phyloP scores from a whole-genome alignment of 2,113 vertebrate species.

The Dasypus novemcinctus region DNA sequence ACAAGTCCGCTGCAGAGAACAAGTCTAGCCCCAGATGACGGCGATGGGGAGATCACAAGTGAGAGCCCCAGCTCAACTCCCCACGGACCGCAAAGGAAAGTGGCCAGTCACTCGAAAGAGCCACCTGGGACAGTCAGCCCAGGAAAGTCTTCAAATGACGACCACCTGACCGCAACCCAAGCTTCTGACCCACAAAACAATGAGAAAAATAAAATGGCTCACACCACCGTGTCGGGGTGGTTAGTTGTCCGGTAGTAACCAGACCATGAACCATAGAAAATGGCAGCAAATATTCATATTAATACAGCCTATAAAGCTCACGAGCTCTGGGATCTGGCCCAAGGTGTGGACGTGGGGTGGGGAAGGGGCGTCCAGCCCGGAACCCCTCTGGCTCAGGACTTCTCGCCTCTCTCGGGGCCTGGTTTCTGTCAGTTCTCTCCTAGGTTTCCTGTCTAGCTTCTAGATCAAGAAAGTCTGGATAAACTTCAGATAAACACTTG shows the following conservation, averaged over 20 bases:
- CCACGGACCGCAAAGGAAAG: not conserved
- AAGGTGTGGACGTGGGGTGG: not conserved
- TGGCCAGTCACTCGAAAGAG: not conserved
- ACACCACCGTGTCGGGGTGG: no score
- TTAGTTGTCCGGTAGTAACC: not conserved
- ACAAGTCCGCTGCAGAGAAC: not conserved
- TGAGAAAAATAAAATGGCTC: not conserved
- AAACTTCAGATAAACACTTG: slow-evolving; percentile 74
- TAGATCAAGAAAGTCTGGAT: slow-evolving; percentile 68
- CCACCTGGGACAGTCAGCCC: not conserved
- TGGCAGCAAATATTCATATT: not conserved
- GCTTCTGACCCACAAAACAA: not conserved
- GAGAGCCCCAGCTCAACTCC: not conserved
- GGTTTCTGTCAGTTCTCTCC: not conserved
- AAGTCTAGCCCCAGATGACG: not conserved
- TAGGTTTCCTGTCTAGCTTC: slow-evolving; percentile 60
- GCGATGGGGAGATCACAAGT: not conserved
- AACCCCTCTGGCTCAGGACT: not conserved
- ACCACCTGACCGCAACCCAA: not conserved
- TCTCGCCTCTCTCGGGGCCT: not conserved
- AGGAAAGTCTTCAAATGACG: not conserved
- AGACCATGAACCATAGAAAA: not conserved
- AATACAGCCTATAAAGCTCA: not conserved
- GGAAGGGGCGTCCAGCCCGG: not conserved
- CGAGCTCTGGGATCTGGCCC: not conserved